These are phyloP conservation scores for Siniperca undulata DNA, from an alignment of 2,797 vertebrate species.

Conservation along the genomic window DNA sequence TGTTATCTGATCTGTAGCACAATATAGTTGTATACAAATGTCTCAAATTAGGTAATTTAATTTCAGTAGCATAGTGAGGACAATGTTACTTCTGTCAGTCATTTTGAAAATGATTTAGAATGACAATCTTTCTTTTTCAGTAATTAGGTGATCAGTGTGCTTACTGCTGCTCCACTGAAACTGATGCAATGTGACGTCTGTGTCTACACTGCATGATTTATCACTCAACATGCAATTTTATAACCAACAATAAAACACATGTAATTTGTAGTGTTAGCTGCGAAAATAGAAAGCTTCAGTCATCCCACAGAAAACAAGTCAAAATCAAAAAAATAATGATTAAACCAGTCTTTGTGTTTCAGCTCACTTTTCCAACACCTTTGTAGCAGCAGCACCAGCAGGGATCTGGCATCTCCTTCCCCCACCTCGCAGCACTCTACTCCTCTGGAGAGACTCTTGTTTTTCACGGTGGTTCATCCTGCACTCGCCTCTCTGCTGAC, in stretches of 20 bases:
- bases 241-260: slow-evolving; percentile 16
- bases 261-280: background rate
- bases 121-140: background rate
- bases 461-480: slow-evolving; percentile 33
- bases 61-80: background rate
- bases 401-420: background rate
- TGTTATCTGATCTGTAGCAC: background rate
- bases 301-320: slow-evolving; percentile 8
- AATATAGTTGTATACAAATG: background rate
- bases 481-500: slow-evolving; percentile 65
- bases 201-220: slow-evolving; percentile 49
- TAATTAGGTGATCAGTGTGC: slow-evolving; percentile 13
- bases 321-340: background rate
- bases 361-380: slow-evolving; percentile 29
- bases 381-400: slow-evolving; percentile 16
- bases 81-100: background rate
- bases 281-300: background rate
- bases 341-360: background rate
- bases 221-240: slow-evolving; percentile 29
- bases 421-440: background rate
- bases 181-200: slow-evolving; percentile 40
- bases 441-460: slow-evolving; percentile 58
- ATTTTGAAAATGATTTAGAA: background rate
- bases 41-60: background rate
- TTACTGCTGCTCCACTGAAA: slow-evolving; percentile 2